These are phyloP conservation scores for Hylomyscus alleni DNA, from an alignment of 2,797 vertebrate genomes.

Conservation along the genomic window DNA sequence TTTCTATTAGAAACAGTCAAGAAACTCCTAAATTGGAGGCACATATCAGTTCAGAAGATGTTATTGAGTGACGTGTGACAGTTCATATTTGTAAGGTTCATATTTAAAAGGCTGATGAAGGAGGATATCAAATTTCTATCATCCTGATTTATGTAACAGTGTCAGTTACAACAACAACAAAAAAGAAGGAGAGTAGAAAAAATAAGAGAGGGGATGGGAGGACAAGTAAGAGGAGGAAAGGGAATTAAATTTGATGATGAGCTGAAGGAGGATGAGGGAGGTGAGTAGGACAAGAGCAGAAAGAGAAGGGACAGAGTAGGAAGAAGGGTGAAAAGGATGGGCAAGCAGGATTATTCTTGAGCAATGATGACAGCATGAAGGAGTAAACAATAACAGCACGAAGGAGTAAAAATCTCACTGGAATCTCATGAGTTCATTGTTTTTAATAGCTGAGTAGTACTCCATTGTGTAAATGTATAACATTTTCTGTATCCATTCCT, in stretches of 20 bases:
- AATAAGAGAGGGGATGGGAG: neutral
- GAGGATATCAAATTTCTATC: neutral
- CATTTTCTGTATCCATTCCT: too few relatives aligned
- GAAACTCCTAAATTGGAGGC: neutral
- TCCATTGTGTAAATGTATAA: too few relatives aligned
- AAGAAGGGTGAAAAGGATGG: neutral
- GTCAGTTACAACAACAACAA: neutral
- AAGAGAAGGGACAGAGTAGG: too few relatives aligned
- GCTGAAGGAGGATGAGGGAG: neutral
- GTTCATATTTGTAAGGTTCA: neutral
- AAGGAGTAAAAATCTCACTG: neutral
- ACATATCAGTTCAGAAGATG: neutral
- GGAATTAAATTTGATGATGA: too few relatives aligned
- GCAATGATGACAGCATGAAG: neutral
- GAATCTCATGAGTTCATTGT: neutral
- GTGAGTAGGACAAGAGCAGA: neutral
- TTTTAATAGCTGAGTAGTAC: too few relatives aligned
- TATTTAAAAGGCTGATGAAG: neutral
- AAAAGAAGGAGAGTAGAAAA: neutral
- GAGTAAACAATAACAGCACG: neutral
- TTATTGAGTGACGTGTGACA: neutral
- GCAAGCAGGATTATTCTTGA: neutral
- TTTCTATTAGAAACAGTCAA: conserved; percentile 10
- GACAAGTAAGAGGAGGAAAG: neutral
- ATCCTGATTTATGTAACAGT: neutral